phyloP scores from a whole-genome alignment of 2,113 vertebrate species.

The Vulpes ferrilata region DNA sequence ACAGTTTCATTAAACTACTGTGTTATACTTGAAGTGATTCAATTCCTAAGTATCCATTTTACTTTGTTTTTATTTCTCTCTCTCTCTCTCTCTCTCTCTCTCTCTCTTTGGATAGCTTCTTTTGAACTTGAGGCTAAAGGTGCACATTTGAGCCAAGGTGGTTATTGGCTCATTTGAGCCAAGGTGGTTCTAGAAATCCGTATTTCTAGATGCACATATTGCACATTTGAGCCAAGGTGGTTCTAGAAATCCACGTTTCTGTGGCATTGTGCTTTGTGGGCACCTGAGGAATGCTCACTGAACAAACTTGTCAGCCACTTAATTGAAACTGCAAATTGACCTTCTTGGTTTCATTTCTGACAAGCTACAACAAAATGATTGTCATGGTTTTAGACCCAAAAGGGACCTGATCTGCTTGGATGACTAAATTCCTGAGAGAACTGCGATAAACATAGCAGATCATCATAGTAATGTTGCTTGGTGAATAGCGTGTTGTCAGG shows the following conservation, averaged over 20 bases:
- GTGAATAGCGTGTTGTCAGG: not conserved
- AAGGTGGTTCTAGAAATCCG: not conserved
- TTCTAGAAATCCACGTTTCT: not conserved
- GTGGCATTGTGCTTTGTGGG: not conserved
- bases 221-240: not conserved
- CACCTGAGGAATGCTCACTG: not conserved
- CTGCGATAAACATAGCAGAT: not conserved
- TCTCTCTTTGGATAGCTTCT: not conserved
- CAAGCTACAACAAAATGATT: not conserved
- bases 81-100: too few species aligned
- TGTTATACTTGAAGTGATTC: not conserved
- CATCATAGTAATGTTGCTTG: not conserved
- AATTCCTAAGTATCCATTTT: slow-evolving; percentile 13
- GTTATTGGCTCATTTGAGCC: not conserved
- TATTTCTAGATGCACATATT: not conserved
- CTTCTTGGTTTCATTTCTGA: slow-evolving; percentile 35
- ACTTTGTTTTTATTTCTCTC: not conserved
- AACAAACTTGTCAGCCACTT: not conserved
- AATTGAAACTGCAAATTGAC: not conserved
- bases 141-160: not conserved
- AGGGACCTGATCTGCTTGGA: not conserved
- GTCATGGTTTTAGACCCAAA: slow-evolving; percentile 32
- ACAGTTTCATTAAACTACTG: not conserved
- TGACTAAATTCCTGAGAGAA: not conserved
- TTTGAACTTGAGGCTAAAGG: not conserved